These are phyloP conservation scores for Onychostruthus taczanowskii DNA, from an alignment of 2,113 vertebrate genomes.

Conservation along the genomic window DNA sequence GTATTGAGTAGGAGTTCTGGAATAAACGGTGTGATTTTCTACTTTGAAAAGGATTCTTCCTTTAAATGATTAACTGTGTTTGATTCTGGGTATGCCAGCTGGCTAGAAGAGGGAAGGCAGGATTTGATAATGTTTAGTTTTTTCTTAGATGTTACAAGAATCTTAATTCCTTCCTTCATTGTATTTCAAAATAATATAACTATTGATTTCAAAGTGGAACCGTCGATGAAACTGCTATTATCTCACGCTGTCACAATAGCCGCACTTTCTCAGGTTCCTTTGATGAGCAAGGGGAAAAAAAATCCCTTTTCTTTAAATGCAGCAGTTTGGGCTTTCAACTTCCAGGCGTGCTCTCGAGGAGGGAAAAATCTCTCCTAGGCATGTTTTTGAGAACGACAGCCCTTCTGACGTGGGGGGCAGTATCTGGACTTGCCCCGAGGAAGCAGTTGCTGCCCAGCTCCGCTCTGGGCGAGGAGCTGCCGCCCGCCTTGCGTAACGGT, in stretches of 20 bases:
- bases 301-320: conserved; percentile 28
- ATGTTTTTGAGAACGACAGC: neutral
- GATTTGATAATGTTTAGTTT: conserved; percentile 58
- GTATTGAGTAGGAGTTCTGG: conserved; percentile 64
- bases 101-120: conserved; percentile 58
- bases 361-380: neutral
- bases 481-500: neutral
- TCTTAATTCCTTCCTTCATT: conserved; percentile 51
- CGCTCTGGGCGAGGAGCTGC: neutral
- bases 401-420: neutral
- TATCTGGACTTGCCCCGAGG: neutral
- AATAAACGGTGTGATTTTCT: conserved; percentile 72
- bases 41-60: conserved; percentile 71
- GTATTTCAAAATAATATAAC: conserved; percentile 50
- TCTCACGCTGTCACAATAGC: conserved; percentile 52
- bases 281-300: conserved; percentile 46
- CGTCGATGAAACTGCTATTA: conserved; percentile 44
- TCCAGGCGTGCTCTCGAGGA: conserved; percentile 11
- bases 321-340: conserved; percentile 48
- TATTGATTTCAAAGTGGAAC: conserved; percentile 59
- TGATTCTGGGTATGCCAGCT: conserved; percentile 64
- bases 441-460: neutral
- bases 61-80: conserved; percentile 69
- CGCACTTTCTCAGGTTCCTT: conserved; percentile 36
- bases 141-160: conserved; percentile 51